Conservation (phyloP, 2,888 invertebrate genomes). For the Eupithecia subumbrata region DNA sequence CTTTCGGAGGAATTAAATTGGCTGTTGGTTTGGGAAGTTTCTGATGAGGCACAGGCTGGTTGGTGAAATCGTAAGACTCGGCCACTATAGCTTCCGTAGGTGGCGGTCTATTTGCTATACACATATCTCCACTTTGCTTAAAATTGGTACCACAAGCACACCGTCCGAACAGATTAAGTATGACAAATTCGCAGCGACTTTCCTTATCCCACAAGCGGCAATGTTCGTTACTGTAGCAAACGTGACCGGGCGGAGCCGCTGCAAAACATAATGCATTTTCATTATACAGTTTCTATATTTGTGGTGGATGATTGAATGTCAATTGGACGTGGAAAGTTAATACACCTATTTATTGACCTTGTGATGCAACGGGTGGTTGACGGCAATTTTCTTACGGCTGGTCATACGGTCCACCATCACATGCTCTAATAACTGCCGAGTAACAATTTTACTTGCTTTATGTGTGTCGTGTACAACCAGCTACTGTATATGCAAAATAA, state of each 20-base stretch:
- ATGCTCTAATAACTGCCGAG: slow-evolving; percentile 64
- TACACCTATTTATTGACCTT: slow-evolving; percentile 54
- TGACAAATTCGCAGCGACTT: slow-evolving; percentile 94
- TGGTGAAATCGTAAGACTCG: slow-evolving; percentile 48
- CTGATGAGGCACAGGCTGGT: slow-evolving; percentile 45
- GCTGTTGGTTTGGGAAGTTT: slow-evolving; percentile 57
- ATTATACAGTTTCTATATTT: slow-evolving; percentile 35
- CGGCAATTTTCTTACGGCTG: slow-evolving; percentile 65
- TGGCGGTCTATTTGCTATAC: slow-evolving; percentile 75
- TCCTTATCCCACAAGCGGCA: slow-evolving; percentile 92
- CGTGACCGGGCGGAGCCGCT: slow-evolving; percentile 94
- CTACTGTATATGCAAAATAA: slow-evolving; percentile 20
- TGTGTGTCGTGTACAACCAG: slow-evolving; percentile 42
- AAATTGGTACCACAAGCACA: slow-evolving; percentile 91
- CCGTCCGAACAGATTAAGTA: slow-evolving; percentile 94
- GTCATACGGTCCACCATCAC: slow-evolving; percentile 63
- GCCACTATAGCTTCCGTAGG: slow-evolving; percentile 72
- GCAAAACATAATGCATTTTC: slow-evolving; percentile 51
- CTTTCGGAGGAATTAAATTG: slow-evolving; percentile 43
- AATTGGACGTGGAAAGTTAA: slow-evolving; percentile 53
- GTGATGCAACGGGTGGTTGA: slow-evolving; percentile 54
- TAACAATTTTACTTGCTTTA: slow-evolving; percentile 60
- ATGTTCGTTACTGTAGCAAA: slow-evolving; percentile 95
- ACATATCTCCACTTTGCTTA: slow-evolving; percentile 86
- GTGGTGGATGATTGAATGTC: slow-evolving; percentile 42